Evolutionary conservation across 2,888 invertebrate species (phyloP).

Genomic region (Carcina quercana): DNA sequence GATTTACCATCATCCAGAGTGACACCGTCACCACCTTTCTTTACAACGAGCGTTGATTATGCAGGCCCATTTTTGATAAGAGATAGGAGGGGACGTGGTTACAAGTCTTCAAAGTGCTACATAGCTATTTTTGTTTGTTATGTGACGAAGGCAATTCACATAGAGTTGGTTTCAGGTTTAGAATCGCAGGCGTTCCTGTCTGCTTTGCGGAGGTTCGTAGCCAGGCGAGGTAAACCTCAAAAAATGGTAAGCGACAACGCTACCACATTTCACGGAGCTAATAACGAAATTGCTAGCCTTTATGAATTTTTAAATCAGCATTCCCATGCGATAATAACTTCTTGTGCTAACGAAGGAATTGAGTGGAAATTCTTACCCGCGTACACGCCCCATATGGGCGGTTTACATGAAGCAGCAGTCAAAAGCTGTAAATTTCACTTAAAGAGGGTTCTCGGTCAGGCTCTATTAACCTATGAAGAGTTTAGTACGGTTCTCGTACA

Average conservation of each 20-base stretch:
- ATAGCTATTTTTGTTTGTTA: conserved; percentile 16
- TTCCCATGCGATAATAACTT: neutral
- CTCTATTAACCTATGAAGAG: conserved; percentile 11
- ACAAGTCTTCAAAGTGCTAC: conserved; percentile 8
- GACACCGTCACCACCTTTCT: conserved; percentile 3
- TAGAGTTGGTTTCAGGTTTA: conserved; percentile 11
- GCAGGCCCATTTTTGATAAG: conserved; percentile 16
- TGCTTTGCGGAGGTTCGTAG: conserved; percentile 8
- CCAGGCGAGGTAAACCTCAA: conserved; percentile 9
- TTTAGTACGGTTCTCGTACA: conserved; percentile 7
- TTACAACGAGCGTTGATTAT: conserved; percentile 16
- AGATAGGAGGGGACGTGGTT: conserved; percentile 10
- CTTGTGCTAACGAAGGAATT: conserved; percentile 1
- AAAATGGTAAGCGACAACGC: conserved; percentile 7
- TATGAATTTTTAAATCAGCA: neutral
- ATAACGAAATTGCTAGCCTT: conserved; percentile 6
- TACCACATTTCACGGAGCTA: conserved; percentile 7
- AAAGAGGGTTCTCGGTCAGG: conserved; percentile 5
- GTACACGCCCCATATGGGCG: conserved; percentile 15
- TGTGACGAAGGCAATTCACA: conserved; percentile 12
- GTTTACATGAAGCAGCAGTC: conserved; percentile 13
- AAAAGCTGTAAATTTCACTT: conserved; percentile 5
- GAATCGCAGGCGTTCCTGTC: conserved; percentile 6
- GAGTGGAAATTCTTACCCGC: conserved; percentile 15
- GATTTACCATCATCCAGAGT: conserved; percentile 16